These are phyloP conservation scores for Tetraneura akinire DNA, from an alignment of 1,140 invertebrate genomes.

Conservation along the genomic window DNA sequence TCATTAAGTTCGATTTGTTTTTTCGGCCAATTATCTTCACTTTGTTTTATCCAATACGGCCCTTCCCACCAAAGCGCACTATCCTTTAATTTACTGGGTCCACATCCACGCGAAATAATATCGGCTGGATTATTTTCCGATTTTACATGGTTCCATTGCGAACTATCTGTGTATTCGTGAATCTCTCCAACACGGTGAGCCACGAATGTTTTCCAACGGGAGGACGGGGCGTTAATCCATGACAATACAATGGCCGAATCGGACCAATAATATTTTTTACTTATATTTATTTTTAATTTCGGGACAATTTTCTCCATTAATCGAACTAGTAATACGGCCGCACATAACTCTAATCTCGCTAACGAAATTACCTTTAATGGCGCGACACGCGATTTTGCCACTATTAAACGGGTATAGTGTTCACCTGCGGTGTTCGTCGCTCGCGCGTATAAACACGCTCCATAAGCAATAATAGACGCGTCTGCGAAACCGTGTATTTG, in stretches of 20 bases:
- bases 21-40: neutral
- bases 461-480: conserved; percentile 57
- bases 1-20: neutral
- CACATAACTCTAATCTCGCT: conserved; percentile 61
- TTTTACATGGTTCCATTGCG: conserved; percentile 56
- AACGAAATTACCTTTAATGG: conserved; percentile 57
- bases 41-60: conserved; percentile 52
- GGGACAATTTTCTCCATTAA: conserved; percentile 55
- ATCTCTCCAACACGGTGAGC: conserved; percentile 57
- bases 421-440: conserved; percentile 32
- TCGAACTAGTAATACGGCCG: conserved; percentile 58
- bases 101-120: conserved; percentile 55
- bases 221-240: conserved; percentile 56
- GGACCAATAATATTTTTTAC: conserved; percentile 55
- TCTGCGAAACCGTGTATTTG: conserved; percentile 57
- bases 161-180: conserved; percentile 54
- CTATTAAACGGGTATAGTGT: conserved; percentile 48
- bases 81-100: conserved; percentile 37
- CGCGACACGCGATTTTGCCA: conserved; percentile 54
- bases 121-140: conserved; percentile 58
- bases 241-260: conserved; percentile 57
- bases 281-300: conserved; percentile 13
- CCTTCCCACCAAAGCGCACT: conserved; percentile 53
- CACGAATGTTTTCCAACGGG: conserved; percentile 56
- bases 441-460: conserved; percentile 58